A percentile compares a stretch with the other conserved stretches of the same genome.
Evolutionary conservation across 23 tunicate genomes (phyloP).

Genomic region (Botrylloides violaceus): DNA sequence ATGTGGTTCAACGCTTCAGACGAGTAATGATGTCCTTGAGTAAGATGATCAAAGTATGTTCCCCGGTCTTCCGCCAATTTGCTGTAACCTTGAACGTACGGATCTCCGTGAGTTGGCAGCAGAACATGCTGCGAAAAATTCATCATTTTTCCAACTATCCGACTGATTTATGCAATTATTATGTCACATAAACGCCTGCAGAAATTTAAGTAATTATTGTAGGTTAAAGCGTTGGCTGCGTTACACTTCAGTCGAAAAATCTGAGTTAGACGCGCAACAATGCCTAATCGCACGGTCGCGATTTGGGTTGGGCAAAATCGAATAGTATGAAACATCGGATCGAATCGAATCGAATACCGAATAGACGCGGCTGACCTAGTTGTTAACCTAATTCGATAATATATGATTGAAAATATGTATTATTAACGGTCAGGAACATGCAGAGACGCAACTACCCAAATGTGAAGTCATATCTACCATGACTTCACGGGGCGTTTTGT

Average conservation of each 20-base stretch:
- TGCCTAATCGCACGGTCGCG: too few species aligned
- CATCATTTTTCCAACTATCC: conserved; percentile 4
- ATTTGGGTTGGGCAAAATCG: too few species aligned
- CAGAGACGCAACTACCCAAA: too few species aligned
- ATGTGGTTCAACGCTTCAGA: conserved; percentile 4
- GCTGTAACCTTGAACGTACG: conserved; percentile 3
- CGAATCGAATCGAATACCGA: too few species aligned
- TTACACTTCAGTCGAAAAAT: not conserved
- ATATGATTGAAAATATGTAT: too few species aligned
- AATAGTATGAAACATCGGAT: too few species aligned
- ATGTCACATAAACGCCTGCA: not conserved
- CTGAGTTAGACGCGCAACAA: too few species aligned
- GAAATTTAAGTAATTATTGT: not conserved
- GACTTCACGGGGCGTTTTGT: too few species aligned
- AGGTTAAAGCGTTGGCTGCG: not conserved
- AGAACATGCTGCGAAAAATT: conserved; percentile 23
- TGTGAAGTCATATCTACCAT: too few species aligned
- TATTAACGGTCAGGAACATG: too few species aligned
- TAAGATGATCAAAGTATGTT: conserved; percentile 9
- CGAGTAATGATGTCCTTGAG: not conserved
- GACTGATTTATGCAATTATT: not conserved
- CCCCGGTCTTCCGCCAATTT: conserved; percentile 10
- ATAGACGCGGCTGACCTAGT: too few species aligned
- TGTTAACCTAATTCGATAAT: too few species aligned
- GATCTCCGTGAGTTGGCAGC: conserved; percentile 1